phyloP scores from a whole-genome alignment of 92 coral and sea anemone genomes.

The Palythoa caribaeorum region DNA sequence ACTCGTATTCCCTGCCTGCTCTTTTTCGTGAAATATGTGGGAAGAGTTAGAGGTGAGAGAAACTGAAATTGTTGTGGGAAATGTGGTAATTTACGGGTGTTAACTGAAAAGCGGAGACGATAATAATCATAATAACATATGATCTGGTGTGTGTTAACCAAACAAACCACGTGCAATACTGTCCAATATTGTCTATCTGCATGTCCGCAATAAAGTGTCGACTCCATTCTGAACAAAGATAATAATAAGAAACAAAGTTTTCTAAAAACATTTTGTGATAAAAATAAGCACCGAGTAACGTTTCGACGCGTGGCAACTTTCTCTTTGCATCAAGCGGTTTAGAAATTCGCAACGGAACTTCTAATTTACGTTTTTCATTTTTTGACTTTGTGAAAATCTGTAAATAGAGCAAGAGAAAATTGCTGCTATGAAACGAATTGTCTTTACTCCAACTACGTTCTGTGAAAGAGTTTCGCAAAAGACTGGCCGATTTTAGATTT shows the following conservation, averaged over 20 bases:
- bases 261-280: slow-evolving; percentile 25
- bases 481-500: slow-evolving; percentile 11
- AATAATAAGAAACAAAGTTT: slow-evolving; percentile 1
- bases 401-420: background rate
- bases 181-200: slow-evolving; percentile 49
- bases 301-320: slow-evolving; percentile 12
- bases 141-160: slow-evolving; percentile 52
- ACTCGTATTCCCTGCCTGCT: slow-evolving; percentile 14
- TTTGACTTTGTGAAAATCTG: background rate
- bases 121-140: slow-evolving; percentile 38
- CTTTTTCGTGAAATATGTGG: slow-evolving; percentile 19
- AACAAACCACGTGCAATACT: slow-evolving; percentile 46
- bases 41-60: background rate
- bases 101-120: slow-evolving; percentile 10
- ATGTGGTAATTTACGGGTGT: slow-evolving; percentile 8
- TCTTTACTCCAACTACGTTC: background rate
- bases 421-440: background rate
- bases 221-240: slow-evolving; percentile 18
- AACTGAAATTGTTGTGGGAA: slow-evolving; percentile 7
- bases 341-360: background rate
- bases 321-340: background rate
- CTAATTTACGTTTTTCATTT: background rate
- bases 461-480: background rate
- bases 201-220: slow-evolving; percentile 36
- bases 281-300: slow-evolving; percentile 1